A percentile compares a stretch with the other conserved stretches of the same genome.
These are phyloP conservation scores for Dasyprocta punctata DNA, from an alignment of 2,113 vertebrate genomes.

Conservation along the genomic window DNA sequence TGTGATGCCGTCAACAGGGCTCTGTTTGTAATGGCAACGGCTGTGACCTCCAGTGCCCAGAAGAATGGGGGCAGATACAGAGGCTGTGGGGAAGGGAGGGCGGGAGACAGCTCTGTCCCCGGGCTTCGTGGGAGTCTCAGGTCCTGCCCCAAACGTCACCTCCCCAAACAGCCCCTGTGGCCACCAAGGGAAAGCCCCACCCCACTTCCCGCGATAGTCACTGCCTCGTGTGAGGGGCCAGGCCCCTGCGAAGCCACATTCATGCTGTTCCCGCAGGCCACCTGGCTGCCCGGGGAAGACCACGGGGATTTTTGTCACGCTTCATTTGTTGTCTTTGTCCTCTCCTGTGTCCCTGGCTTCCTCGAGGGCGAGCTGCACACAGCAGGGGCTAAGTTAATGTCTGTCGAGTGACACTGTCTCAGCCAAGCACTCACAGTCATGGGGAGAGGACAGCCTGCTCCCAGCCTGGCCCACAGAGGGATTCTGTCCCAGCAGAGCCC, in stretches of 20 bases:
- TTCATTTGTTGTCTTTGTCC: not conserved
- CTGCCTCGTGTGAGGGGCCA: not conserved
- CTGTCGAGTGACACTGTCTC: not conserved
- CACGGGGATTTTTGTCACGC: not conserved
- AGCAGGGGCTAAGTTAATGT: not conserved
- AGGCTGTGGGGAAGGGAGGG: not conserved
- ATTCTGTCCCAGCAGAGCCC: not conserved
- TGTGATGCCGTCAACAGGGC: constrained; percentile 38
- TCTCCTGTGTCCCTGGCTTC: not conserved
- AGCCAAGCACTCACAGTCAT: fast-evolving
- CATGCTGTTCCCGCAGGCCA: not conserved
- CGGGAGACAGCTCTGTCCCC: not conserved
- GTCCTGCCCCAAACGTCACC: not conserved
- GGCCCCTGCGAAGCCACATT: not conserved
- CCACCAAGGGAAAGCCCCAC: fast-evolving
- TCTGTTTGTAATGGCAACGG: constrained; percentile 39
- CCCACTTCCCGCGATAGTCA: fast-evolving
- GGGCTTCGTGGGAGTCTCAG: not conserved
- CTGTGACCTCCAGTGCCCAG: not conserved
- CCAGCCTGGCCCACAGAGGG: not conserved
- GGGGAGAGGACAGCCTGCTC: not conserved
- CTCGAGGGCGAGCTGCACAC: not conserved
- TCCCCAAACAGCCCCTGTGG: not conserved
- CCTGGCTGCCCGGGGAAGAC: not conserved
- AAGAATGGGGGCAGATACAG: fast-evolving